Evolutionary conservation across 2,113 vertebrate genomes (phyloP).

Genomic region (Leptosomus discolor): DNA sequence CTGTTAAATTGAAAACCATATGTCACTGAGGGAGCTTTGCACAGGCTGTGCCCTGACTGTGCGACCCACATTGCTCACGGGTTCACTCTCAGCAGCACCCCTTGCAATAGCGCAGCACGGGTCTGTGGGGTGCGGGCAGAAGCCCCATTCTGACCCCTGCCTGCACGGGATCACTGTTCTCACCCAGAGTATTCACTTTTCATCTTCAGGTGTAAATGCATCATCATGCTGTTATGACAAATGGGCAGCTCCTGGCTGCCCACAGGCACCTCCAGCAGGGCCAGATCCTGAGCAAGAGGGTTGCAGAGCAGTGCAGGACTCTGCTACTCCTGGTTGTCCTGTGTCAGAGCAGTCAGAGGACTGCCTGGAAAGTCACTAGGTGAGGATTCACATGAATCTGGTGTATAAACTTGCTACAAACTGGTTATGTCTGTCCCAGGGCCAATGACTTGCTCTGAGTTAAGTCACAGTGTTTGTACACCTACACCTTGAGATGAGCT

Average conservation of each 20-base stretch:
- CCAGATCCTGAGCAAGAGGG: not conserved
- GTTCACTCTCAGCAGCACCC: not conserved
- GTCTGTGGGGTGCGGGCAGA: not conserved
- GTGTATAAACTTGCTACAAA: not conserved
- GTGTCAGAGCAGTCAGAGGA: too few relatives aligned
- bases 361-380: too few relatives aligned
- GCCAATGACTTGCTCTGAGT: not conserved
- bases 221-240: too few relatives aligned
- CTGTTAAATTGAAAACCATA: not conserved
- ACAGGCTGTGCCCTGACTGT: not conserved
- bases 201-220: rapidly evolving
- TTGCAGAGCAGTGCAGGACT: not conserved
- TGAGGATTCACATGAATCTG: not conserved
- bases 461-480: not conserved
- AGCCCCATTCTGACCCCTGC: not conserved
- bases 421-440: not conserved
- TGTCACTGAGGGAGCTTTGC: not conserved
- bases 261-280: not conserved
- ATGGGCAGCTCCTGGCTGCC: not conserved
- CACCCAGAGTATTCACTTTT: not conserved
- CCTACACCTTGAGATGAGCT: not conserved
- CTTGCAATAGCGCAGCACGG: rapidly evolving
- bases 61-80: rapidly evolving
- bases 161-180: not conserved
- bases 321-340: not conserved